Base-by-base conservation (phyloP, 1,140 invertebrate genomes). In the Pteromalus puparum region DNA sequence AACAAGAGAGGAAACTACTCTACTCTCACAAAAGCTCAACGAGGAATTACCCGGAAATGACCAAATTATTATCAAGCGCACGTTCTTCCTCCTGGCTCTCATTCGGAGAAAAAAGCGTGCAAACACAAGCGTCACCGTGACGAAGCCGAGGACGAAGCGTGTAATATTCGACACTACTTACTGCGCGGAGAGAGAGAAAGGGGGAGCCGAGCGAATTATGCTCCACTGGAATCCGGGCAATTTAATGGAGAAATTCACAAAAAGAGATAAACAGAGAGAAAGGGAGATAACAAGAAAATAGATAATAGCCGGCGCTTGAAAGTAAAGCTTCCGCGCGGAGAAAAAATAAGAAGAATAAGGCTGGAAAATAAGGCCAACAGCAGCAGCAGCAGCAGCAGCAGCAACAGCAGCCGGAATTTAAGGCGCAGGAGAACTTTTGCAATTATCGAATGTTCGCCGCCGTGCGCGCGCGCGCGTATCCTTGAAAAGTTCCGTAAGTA, bases 381-480 rank as follows among this genome's bases (percentile, higher is more conserved):
- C 38, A 34, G 30, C 30, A 34, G 38, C 18, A 61, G n/a, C 21
- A 30, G 26, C 21, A 61, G 10, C 38, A 34, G 30, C 30, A 34
- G 38, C 18, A 61, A 61, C 21, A 61, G 53, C 53, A 61, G 21
- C 6, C n/a, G 72, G 48, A 82, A 74, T 82, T 74, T 74, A 82
- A 82, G 72, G 81, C 34, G 34, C 48, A 24, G 5, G 68, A 10
- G 34, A 79, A 84, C 82, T 84, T 84, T 79, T n/a, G 82, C 82
- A 84, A 84, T 84, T 84, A 84, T 78, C 76, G 76, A 84, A 73
- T 65, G 74, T 42, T 77, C 74, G 61, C 48, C 65, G 34, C n/a
- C n/a, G n/a, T n/a, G n/a, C 38, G 21, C 48, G 48, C 13, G 53
- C 18, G 53, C 53, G 18, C n/a, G 34, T 83, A 83, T 68, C 75